phyloP scores from a whole-genome alignment of 35 echinoderm and acorn worm species.

The Heliocidaris tuberculata region DNA sequence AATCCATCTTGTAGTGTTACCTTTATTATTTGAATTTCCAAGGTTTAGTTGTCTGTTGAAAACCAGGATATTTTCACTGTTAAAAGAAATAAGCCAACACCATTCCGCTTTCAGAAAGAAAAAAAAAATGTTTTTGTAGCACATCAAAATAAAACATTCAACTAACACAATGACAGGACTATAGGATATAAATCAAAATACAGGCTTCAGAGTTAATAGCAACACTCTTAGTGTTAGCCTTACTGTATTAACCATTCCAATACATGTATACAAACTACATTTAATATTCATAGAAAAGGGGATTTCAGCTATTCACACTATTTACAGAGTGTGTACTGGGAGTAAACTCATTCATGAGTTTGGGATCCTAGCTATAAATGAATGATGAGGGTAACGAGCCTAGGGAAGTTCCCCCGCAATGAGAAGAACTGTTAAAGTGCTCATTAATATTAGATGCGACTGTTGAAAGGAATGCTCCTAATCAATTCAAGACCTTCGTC shows the following conservation, averaged over 20 bases:
- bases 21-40: no score
- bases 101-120: neutral
- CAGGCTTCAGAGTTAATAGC: neutral
- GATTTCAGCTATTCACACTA: neutral
- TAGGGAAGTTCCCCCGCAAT: neutral
- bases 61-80: neutral
- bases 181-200: no score
- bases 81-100: neutral
- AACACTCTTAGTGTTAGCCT: no score
- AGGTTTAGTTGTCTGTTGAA: neutral
- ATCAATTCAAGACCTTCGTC: conserved; percentile 10
- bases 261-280: neutral
- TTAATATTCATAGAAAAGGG: neutral
- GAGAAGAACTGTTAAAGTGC: conserved; percentile 1
- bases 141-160: neutral
- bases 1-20: neutral
- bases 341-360: conserved; percentile 3
- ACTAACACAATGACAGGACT: neutral
- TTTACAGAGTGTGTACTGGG: neutral
- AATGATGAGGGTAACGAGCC: neutral
- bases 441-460: neutral
- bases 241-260: neutral
- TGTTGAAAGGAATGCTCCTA: neutral
- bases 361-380: neutral
- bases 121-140: neutral